These are phyloP conservation scores for Oxytorus armatus DNA, from an alignment of 2,888 invertebrate species.

Conservation along the genomic window DNA sequence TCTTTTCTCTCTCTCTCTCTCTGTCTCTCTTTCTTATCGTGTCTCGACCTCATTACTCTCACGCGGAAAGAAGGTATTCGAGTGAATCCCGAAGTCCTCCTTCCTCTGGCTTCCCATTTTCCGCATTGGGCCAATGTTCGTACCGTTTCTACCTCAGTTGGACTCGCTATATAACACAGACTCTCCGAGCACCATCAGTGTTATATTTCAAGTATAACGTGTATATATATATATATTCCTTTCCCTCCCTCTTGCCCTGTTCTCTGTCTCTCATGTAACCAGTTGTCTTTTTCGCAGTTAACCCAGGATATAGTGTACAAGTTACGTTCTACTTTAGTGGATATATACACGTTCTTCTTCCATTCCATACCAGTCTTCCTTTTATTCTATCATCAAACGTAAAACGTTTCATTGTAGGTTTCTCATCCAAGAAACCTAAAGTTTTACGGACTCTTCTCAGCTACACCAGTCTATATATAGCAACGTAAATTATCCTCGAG, in stretches of 20 bases:
- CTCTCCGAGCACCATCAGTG: conserved; percentile 26
- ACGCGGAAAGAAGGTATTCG: conserved; percentile 57
- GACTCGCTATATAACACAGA: conserved; percentile 22
- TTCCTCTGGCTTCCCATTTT: conserved; percentile 10
- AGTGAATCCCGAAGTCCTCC: conserved; percentile 58
- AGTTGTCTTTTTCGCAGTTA: conserved; percentile 39
- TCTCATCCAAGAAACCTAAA: neutral
- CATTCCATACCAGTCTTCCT: neutral
- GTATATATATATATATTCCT: neutral
- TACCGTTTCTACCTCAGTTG: conserved; percentile 15
- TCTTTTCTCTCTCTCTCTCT: neutral
- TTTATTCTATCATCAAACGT: conserved; percentile 39
- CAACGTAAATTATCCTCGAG: conserved; percentile 35
- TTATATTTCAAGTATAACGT: conserved; percentile 39
- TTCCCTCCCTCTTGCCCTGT: conserved; percentile 6
- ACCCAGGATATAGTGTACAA: neutral
- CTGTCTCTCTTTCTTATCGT: conserved; percentile 16
- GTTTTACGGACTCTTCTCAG: conserved; percentile 11
- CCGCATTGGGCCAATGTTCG: conserved; percentile 29
- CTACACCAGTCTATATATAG: neutral
- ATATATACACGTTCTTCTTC: conserved; percentile 14
- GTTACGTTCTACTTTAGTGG: conserved; percentile 26
- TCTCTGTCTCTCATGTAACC: conserved; percentile 14
- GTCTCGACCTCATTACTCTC: conserved; percentile 65
- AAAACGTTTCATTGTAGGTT: conserved; percentile 42